Evolutionary conservation across 1,140 invertebrate genomes (phyloP).

Genomic region (Metopolophium dirhodum): DNA sequence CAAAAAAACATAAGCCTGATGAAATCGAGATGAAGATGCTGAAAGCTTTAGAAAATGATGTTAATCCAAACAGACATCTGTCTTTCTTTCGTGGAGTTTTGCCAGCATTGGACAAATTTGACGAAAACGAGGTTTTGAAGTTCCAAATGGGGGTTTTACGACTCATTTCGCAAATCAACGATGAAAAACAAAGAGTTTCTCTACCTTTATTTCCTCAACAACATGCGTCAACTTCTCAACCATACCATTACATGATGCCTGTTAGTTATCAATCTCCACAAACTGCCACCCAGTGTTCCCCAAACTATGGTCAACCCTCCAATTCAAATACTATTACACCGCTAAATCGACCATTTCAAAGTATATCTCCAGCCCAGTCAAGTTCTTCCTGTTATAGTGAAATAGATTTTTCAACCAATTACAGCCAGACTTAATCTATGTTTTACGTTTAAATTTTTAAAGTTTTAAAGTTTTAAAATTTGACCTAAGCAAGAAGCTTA

Average conservation of each 20-base stretch:
- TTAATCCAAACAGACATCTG: slow-evolving; percentile 38
- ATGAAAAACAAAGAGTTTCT: slow-evolving; percentile 13
- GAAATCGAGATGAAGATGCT: slow-evolving; percentile 56
- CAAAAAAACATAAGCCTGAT: slow-evolving; percentile 56
- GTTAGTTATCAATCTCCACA: slow-evolving; percentile 1
- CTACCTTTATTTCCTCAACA: background rate
- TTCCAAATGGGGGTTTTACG: slow-evolving; percentile 56
- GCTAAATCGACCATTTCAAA: background rate
- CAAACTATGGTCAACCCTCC: background rate
- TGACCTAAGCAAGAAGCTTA: background rate
- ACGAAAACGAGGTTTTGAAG: slow-evolving; percentile 54
- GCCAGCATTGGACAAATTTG: slow-evolving; percentile 56
- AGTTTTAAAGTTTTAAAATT: slow-evolving; percentile 4
- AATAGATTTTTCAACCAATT: slow-evolving; percentile 3
- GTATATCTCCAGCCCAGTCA: background rate
- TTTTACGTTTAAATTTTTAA: background rate
- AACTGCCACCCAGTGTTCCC: background rate
- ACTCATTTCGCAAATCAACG: background rate
- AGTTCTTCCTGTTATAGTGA: background rate
- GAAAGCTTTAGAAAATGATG: slow-evolving; percentile 52
- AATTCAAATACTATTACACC: background rate
- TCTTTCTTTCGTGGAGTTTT: slow-evolving; percentile 58
- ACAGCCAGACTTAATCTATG: background rate
- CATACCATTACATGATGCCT: background rate
- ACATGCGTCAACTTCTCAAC: background rate